Conservation (phyloP, 2,113 vertebrate genomes). For the Sinocyclocheilus maitianheensis region DNA sequence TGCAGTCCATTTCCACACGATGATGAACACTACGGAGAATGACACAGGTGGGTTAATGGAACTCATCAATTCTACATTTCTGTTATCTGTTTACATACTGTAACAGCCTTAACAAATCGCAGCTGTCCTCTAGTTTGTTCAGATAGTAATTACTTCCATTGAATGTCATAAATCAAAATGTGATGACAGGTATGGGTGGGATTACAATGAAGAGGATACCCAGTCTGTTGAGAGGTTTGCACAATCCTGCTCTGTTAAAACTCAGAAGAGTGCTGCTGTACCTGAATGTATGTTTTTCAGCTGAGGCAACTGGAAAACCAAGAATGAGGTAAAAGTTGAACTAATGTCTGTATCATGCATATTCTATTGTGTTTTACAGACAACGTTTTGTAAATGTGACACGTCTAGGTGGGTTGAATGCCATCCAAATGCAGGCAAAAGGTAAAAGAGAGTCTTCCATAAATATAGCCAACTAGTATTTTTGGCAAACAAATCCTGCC, state of each 20-base stretch:
- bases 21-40: constrained; percentile 81
- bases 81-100: neutral
- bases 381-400: neutral
- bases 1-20: constrained; percentile 85
- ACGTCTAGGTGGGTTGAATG: neutral
- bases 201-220: neutral
- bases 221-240: no score
- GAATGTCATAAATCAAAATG: neutral
- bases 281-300: neutral
- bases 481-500: no score
- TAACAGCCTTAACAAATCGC: neutral
- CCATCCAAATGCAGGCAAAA: neutral
- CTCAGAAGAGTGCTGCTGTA: neutral
- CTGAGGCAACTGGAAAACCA: neutral
- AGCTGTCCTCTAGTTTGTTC: no score
- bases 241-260: neutral
- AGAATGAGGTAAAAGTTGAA: neutral
- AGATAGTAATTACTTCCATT: neutral
- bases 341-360: no score
- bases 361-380: neutral
- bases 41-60: constrained; percentile 66
- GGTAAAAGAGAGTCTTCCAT: no score
- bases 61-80: neutral
- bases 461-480: no score
- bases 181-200: neutral